phyloP scores from a whole-genome alignment of 2,888 invertebrate genomes.

The Eristalis tenax region DNA sequence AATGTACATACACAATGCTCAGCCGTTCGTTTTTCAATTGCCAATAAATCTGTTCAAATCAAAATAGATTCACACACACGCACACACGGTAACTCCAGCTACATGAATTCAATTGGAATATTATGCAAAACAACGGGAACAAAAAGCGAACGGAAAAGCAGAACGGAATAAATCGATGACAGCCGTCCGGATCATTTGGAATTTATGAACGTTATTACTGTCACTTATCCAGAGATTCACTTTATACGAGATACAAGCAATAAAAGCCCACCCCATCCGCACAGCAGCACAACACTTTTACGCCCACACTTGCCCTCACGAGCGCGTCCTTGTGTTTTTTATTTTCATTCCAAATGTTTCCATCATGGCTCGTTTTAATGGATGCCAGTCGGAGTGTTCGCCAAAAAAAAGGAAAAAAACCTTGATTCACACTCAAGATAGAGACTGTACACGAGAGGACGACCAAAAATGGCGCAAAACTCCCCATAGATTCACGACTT shows the following conservation, averaged over 20 bases:
- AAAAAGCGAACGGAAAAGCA: not conserved
- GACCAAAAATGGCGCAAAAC: not conserved
- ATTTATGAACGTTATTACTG: conserved; percentile 54
- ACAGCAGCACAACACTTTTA: conserved; percentile 15
- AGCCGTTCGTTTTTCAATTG: not conserved
- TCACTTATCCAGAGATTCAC: conserved; percentile 56
- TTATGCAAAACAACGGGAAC: conserved; percentile 5
- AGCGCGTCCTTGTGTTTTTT: conserved; percentile 17
- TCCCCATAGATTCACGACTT: conserved; percentile 30
- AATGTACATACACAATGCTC: not conserved
- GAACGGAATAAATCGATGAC: conserved; percentile 23
- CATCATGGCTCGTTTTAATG: conserved; percentile 10
- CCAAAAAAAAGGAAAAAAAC: not conserved
- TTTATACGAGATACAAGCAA: conserved; percentile 26
- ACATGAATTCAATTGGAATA: conserved; percentile 34
- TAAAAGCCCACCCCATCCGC: conserved; percentile 12
- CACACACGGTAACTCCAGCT: not conserved
- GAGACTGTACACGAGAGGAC: not conserved
- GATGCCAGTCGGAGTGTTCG: not conserved
- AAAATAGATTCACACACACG: conserved; percentile 6
- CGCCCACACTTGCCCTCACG: not conserved
- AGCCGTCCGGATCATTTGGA: conserved; percentile 45
- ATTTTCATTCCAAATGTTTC: conserved; percentile 42
- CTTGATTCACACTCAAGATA: conserved; percentile 29
- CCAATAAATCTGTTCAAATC: conserved; percentile 6